Evolutionary conservation across 2,113 vertebrate genomes (phyloP), one percentile per base, ranked within the genome.

Genomic region (Chloebia gouldiae): DNA sequence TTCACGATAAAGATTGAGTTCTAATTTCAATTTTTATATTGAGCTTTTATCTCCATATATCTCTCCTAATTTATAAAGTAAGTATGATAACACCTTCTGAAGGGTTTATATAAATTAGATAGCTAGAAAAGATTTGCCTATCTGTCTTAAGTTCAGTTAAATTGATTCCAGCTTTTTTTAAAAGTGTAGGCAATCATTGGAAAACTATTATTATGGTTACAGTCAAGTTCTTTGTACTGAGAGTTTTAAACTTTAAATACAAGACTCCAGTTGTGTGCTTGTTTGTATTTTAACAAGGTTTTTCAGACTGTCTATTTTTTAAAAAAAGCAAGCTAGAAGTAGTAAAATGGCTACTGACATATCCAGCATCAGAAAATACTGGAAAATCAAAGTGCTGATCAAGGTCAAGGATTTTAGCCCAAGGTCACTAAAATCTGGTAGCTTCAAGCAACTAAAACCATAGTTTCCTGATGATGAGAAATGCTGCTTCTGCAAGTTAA

Each of bases 131-230:
- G 7, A n/a, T 81, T 86, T 66, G 3, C 49, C 16, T 69, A 9
- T 13, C 12, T 27, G 3, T 70, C 22, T 31, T 63, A 75, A 64
- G 37, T 56, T 84, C n/a, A 53, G 31, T 60, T 81, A 11, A 68
- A 79, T 13, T 71, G 1, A 45, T 54, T 87, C 15, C 45, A 75
- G 4, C 1, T 56, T 61, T 84, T 83, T 18, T 37, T 11, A 19
- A 15, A 65, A n/a, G 4, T n/a, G 9, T 7, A 31, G 12, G 4
- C 47, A 82, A 90, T 4, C 15, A 59, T 18, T 31, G 12, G 44
- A 66, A 72, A 80, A 49, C 0, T 0, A 45, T 51, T 1, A 15
- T 60, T 50, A 33, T 1, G 0, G 22, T 44, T 68, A n/a, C 2
- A 51, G 23, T 50, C 7, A 44, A 66, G n/a, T 23, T 60, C 28